A percentile compares a stretch with the other conserved stretches of the same genome.
phyloP scores from a whole-genome alignment of 2,113 vertebrate species.

The Pomatorhinus ruficollis region DNA sequence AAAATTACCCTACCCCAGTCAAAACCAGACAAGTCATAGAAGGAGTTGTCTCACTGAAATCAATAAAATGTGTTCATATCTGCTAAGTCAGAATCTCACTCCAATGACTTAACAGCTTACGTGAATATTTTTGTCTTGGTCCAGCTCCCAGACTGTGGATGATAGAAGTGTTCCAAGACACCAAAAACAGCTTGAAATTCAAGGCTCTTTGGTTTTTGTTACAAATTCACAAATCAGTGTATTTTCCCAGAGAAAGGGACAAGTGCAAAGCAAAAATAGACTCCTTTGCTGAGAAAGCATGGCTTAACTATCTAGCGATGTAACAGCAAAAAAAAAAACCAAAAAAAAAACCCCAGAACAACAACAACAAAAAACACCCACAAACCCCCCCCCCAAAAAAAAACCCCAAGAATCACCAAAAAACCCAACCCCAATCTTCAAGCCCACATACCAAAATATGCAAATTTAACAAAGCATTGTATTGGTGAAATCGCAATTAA shows the following conservation, averaged over 20 bases:
- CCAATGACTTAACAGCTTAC: background rate
- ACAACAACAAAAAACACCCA: too few species aligned
- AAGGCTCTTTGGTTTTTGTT: background rate
- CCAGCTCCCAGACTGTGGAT: background rate
- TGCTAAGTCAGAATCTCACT: background rate
- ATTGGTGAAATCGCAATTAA: background rate
- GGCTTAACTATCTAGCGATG: background rate
- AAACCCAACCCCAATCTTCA: background rate
- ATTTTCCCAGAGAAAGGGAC: background rate
- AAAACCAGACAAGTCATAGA: background rate
- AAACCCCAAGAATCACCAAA: too few species aligned
- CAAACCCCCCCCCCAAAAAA: rapidly evolving
- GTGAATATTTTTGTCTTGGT: background rate
- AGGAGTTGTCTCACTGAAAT: background rate
- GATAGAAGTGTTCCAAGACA: background rate
- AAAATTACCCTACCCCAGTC: background rate
- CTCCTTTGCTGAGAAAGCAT: background rate
- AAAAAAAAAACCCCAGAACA: background rate
- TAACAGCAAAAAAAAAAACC: background rate
- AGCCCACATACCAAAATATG: background rate
- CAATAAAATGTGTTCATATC: background rate
- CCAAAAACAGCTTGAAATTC: background rate
- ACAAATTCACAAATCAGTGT: background rate
- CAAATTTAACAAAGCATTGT: background rate
- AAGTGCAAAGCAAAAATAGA: background rate